Percentiles rank a stretch among this genome's conserved stretches.
Conservation (phyloP, 1,140 invertebrate genomes). For the Leucophenga varia region DNA sequence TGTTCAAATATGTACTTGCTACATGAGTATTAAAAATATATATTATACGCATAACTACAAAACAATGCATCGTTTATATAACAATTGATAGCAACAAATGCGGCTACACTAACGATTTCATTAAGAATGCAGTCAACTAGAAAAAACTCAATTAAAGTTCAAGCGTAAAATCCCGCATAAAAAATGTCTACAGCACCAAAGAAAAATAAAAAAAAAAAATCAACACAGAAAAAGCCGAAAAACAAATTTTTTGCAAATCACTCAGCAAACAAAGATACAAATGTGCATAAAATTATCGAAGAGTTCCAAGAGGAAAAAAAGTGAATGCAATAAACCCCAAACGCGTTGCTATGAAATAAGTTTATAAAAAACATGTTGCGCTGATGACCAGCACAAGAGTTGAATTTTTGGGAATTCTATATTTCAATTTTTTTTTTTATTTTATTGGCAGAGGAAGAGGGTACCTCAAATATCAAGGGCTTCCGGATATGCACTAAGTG, state of each 20-base stretch:
- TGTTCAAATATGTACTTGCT: no score
- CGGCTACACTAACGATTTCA: slow-evolving; percentile 50
- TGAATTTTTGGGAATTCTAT: no score
- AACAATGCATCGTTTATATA: no score
- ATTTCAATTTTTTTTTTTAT: no score
- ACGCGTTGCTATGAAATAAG: slow-evolving; percentile 3
- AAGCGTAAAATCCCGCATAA: slow-evolving; percentile 15
- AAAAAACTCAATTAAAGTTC: slow-evolving; percentile 54
- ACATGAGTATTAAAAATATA: no score
- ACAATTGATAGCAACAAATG: slow-evolving; percentile 17
- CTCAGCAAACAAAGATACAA: slow-evolving; percentile 48
- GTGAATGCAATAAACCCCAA: slow-evolving; percentile 41
- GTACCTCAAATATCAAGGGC: slow-evolving; percentile 40
- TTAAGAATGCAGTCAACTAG: slow-evolving; percentile 53
- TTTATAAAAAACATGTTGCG: not conserved
- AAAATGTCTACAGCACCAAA: slow-evolving; percentile 24
- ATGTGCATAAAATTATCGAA: slow-evolving; percentile 52
- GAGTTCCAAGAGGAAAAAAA: slow-evolving; percentile 44
- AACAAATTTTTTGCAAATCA: slow-evolving; percentile 50
- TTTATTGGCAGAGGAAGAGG: no score
- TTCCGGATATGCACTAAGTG: slow-evolving; percentile 23
- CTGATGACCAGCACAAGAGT: slow-evolving; percentile 5
- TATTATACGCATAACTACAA: no score
- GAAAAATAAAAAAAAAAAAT: slow-evolving; percentile 13
- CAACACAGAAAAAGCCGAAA: slow-evolving; percentile 26